Evolutionary conservation across 2,113 vertebrate genomes (phyloP).

Genomic region (Pituophis catenifer): DNA sequence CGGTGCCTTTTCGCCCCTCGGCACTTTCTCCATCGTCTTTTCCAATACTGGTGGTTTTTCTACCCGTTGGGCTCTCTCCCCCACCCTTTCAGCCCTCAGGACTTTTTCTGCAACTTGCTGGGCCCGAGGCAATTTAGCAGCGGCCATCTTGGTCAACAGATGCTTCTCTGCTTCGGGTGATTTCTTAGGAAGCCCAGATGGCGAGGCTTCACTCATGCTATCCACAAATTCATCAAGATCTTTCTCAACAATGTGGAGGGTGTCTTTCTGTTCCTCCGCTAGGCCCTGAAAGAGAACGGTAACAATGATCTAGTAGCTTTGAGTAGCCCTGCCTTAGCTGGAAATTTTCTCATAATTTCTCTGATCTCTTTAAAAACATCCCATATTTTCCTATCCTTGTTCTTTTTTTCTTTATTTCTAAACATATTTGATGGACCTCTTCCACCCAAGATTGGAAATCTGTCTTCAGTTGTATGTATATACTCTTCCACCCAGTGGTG

Average conservation of each 20-base stretch:
- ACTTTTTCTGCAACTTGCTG: not conserved
- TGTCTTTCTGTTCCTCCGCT: not conserved
- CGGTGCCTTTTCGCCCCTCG: not conserved
- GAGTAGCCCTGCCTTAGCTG: not conserved
- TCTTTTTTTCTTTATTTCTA: not conserved
- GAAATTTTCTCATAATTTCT: not conserved
- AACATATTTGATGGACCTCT: not conserved
- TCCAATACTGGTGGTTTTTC: not conserved
- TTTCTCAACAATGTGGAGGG: constrained; percentile 8
- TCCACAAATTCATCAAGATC: constrained; percentile 21
- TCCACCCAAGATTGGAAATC: not conserved
- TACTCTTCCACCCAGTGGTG: too few species aligned
- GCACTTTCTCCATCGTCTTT: constrained; percentile 4
- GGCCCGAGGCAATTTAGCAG: not conserved
- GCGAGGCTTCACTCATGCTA: constrained; percentile 47
- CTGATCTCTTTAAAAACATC: not conserved
- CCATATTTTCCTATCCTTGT: not conserved
- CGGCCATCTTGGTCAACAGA: not conserved
- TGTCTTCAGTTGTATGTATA: not conserved
- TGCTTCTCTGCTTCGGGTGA: constrained; percentile 14
- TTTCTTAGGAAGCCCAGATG: not conserved
- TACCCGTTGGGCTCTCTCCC: not conserved
- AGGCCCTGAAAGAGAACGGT: constrained; percentile 24
- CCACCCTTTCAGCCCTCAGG: not conserved
- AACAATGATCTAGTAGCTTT: not conserved